Evolutionary conservation across 2,888 invertebrate genomes (phyloP).

Genomic region (Eilema sororculum): DNA sequence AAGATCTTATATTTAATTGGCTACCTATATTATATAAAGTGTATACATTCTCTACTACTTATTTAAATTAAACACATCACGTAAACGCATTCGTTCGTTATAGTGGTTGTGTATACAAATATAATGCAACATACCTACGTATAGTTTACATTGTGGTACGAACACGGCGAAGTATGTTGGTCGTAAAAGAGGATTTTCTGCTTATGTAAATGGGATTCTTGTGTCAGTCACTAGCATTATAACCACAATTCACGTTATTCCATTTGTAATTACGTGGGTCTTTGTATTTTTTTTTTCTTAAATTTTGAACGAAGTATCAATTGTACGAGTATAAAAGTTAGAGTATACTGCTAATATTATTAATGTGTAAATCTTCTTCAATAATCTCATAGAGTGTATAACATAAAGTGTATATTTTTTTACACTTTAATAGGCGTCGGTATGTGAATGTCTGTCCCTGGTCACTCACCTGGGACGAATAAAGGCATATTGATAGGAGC

Average conservation of each 20-base stretch:
- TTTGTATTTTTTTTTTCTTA: constrained; percentile 10
- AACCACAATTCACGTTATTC: constrained; percentile 35
- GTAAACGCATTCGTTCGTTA: background rate
- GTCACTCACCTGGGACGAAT: no score
- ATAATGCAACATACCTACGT: background rate
- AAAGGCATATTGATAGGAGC: no score
- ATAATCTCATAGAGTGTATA: no score
- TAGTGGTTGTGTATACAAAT: background rate
- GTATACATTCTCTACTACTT: no score
- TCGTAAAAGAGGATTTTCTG: constrained; percentile 33
- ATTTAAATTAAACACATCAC: background rate
- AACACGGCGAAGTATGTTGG: constrained; percentile 23
- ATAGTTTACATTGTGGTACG: background rate
- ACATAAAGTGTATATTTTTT: no score
- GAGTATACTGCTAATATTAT: background rate
- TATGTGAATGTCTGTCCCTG: no score
- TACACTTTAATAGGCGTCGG: no score
- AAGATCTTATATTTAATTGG: no score
- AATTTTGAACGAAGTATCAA: background rate
- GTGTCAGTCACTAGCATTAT: constrained; percentile 29
- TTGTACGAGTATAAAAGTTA: background rate
- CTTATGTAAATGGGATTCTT: constrained; percentile 36
- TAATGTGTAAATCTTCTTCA: no score
- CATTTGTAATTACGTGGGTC: background rate
- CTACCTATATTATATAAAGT: no score